A percentile compares a stretch with the other conserved stretches of the same genome.
Evolutionary conservation across 1,140 invertebrate genomes (phyloP).

Genomic region (Brachionus plicatilis): DNA sequence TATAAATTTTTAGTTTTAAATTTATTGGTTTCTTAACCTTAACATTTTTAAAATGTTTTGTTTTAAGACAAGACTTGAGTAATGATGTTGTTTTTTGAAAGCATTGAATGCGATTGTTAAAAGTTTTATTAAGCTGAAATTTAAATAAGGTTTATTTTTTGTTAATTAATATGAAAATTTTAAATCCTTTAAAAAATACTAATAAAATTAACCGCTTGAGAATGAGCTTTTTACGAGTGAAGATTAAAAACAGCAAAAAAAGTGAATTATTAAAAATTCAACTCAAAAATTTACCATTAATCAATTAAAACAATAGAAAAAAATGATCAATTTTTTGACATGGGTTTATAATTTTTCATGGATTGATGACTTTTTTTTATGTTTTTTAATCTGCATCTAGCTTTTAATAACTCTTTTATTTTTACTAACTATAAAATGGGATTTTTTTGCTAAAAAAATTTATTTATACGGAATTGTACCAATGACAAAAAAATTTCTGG

Average conservation of each 20-base stretch:
- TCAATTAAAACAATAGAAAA: too few relatives aligned
- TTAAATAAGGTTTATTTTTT: not conserved
- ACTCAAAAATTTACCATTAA: too few relatives aligned
- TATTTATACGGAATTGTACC: not conserved
- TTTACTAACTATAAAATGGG: too few relatives aligned
- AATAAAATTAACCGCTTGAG: not conserved
- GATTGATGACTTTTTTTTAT: too few relatives aligned
- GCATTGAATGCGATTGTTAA: not conserved
- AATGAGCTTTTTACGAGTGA: not conserved
- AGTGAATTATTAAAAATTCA: too few relatives aligned
- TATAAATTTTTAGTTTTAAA: not conserved
- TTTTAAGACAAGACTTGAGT: conserved; percentile 6
- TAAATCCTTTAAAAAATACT: not conserved
- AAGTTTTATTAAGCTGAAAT: conserved; percentile 4
- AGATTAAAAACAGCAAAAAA: not conserved
- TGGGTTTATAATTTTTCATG: too few relatives aligned
- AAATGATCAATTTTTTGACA: too few relatives aligned
- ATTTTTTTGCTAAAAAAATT: not conserved
- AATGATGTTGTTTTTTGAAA: conserved; percentile 29
- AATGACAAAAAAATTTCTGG: too few relatives aligned
- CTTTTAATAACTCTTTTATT: too few relatives aligned
- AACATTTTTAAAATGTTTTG: not conserved
- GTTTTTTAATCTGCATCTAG: too few relatives aligned
- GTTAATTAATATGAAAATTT: not conserved
- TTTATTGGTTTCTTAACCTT: not conserved